Evolutionary conservation across 2,113 vertebrate genomes (phyloP).

Genomic region (Murina feae): DNA sequence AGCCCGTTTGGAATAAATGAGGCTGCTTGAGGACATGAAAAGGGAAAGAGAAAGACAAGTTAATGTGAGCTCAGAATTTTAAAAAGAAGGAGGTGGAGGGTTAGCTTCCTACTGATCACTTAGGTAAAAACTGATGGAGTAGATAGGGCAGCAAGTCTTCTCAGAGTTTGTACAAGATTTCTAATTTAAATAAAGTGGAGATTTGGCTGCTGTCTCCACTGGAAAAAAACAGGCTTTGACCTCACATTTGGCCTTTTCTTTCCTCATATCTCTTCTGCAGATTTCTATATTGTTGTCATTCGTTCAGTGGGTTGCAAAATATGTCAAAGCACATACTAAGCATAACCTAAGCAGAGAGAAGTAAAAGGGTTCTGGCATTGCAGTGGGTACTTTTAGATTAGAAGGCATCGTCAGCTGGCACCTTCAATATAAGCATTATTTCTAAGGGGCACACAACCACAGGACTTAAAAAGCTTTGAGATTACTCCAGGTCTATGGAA

Average conservation of each 20-base stretch:
- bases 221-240: neutral
- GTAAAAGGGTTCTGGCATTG: neutral
- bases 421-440: neutral
- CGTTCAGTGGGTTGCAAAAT: conserved; percentile 4
- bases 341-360: conserved; percentile 7
- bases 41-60: conserved; percentile 25
- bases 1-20: conserved; percentile 26
- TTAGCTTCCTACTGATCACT: neutral
- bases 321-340: neutral
- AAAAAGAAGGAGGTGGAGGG: neutral
- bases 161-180: neutral
- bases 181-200: conserved; percentile 11
- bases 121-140: neutral
- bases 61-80: conserved; percentile 9
- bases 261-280: neutral
- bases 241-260: neutral
- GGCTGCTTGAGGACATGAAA: neutral
- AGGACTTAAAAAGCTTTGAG: neutral
- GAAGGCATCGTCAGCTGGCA: neutral
- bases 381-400: neutral
- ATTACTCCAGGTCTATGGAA: neutral
- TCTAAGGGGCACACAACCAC: neutral
- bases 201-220: neutral
- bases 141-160: neutral
- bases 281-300: neutral